A percentile compares a stretch with the other conserved stretches of the same genome.
Conservation (phyloP, 2,888 invertebrate genomes). For the Sussaba pulchella region DNA sequence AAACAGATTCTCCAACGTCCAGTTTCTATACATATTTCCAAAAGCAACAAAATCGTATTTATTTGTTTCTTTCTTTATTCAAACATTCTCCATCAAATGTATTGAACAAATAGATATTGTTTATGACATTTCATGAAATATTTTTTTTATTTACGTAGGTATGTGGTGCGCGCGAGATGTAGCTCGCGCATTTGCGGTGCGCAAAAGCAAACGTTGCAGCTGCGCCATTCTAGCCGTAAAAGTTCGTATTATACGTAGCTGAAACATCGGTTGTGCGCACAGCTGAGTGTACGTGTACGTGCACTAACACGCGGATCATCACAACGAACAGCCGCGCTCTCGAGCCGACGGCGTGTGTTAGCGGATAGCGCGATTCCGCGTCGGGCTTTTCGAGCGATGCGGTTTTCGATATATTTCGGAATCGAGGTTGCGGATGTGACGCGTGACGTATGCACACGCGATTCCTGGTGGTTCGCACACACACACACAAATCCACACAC, state of each 20-base stretch:
- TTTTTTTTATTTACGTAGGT: too few species aligned
- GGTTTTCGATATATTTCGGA: constrained; percentile 74
- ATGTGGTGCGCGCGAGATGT: too few species aligned
- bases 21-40: too few species aligned
- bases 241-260: too few species aligned
- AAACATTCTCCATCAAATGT: too few species aligned
- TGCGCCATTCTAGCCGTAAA: constrained; percentile 7
- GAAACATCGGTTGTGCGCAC: too few species aligned
- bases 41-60: too few species aligned
- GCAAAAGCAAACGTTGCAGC: neutral
- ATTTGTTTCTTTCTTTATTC: too few species aligned
- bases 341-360: constrained; percentile 25
- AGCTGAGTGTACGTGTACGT: neutral
- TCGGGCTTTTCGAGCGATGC: constrained; percentile 69
- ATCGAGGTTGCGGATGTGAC: constrained; percentile 69
- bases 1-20: too few species aligned
- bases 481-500: too few species aligned
- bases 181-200: neutral
- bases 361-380: constrained; percentile 4
- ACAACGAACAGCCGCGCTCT: neutral
- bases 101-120: neutral
- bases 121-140: too few species aligned
- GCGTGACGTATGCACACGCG: constrained; percentile 68
- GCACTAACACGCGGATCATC: neutral
- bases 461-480: constrained; percentile 51